Conservation (phyloP, 2,888 invertebrate species). For the Dicranocentrus wangi region DNA sequence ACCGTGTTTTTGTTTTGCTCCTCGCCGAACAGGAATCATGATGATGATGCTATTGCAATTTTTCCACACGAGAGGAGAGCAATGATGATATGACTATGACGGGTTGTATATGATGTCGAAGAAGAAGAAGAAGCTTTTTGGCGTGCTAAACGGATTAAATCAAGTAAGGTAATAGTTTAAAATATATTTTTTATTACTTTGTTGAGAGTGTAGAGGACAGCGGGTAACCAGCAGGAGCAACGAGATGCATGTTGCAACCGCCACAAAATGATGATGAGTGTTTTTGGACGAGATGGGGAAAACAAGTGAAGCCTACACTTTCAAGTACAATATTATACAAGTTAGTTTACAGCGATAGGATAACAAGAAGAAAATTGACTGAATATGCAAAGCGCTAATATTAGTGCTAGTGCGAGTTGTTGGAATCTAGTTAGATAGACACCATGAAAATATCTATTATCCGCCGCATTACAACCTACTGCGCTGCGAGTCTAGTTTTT, state of each 20-base stretch:
- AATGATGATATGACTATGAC: background rate
- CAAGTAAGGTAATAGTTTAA: constrained; percentile 35
- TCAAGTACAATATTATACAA: constrained; percentile 14
- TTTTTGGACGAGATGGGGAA: background rate
- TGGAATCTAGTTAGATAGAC: background rate
- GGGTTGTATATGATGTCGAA: background rate
- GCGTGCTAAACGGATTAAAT: constrained; percentile 56
- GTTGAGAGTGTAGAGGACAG: too few relatives aligned
- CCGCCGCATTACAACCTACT: too few relatives aligned
- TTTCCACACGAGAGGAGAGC: background rate
- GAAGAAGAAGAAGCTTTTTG: constrained; percentile 16
- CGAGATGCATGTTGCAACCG: constrained; percentile 19
- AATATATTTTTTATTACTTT: background rate
- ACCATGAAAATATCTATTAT: constrained; percentile 3
- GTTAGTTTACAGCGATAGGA: constrained; percentile 35
- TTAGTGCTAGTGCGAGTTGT: background rate
- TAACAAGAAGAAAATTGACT: constrained; percentile 38
- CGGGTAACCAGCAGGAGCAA: constrained; percentile 5
- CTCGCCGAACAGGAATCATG: background rate
- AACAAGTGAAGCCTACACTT: constrained; percentile 46
- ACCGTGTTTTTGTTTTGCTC: constrained; percentile 37
- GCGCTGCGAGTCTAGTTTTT: too few relatives aligned
- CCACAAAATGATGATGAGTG: constrained; percentile 16
- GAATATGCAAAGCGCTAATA: constrained; percentile 29
- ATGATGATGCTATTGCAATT: constrained; percentile 1